Evolutionary conservation across 2,797 vertebrate genomes (phyloP), one percentile per base, ranked within the genome.

Genomic region (Chromobotia macracanthus): DNA sequence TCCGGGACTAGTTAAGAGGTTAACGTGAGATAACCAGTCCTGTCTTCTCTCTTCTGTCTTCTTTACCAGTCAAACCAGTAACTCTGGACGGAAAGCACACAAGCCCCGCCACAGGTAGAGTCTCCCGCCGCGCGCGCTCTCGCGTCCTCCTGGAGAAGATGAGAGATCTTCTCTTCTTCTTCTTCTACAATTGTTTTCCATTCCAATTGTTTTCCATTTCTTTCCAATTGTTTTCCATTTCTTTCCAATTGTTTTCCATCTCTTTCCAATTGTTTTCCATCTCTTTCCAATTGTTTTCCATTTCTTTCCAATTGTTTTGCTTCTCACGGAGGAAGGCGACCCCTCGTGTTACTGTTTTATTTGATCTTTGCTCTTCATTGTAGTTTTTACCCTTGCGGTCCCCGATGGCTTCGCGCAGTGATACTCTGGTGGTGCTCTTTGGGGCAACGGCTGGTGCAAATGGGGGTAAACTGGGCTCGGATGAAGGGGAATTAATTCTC

Each of bases 401-500:
- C 96, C 96, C 96, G 94, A 95, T 96, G 92, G 94, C 96, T 93
- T 93, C 95, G 86, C 95, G 94, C 91, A 95, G 95, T 92, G 95
- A 96, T 93, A 95, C 95, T 93, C 94, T 99, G 94, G 96, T 98
- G 94, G 95, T 98, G 92, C 95, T 99, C 94, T 99, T 97, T 94
- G 97, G 97, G 94, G 97, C 96, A 95, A 98, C 97, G 90, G 96
- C 97, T 94, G 97, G 97, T 95, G 96, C 95, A 91, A 95, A 96
- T 95, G 96, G 97, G 94, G 95, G 94, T 94, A 97, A 97, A 95
- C 95, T 99, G 93, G 97, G 97, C 93, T 98, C 97, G 91, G 97
- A 99, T 94, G 97, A 99, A 91, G 97, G 96, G 94, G 97, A 99
- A 94, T 94, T 98, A 95, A 97, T 99, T 94, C 97, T 99, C 91